Base-by-base conservation (phyloP, 1,140 invertebrate genomes). In the Saxidomus purpurata region DNA sequence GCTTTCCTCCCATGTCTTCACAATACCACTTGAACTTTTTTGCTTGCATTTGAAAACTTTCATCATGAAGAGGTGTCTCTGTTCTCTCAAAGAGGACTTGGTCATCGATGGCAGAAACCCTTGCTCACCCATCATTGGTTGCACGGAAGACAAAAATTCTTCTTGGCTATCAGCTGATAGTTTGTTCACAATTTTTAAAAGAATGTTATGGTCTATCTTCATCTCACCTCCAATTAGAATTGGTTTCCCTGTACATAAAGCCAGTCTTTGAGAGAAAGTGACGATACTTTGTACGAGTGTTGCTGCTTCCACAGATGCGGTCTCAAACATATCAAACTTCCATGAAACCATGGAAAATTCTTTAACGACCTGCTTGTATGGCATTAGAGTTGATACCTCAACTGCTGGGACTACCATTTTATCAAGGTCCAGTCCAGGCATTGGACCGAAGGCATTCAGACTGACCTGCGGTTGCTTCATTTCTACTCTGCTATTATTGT, bases 211-310 rank as follows among this genome's bases (percentile, higher is more conserved):
- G 11, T 71, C 82, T 19, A 84, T 84, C 11, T 40, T 67, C 61
- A 84, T 43, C 31, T 84, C 82, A 31, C 82, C 82, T 67, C 82
- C 82, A n/a, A 84, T 71, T 25, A 84, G 36, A n/a, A 84, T 38
- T 8, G 82, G 82, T 47, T 84, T 84, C 17, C 63, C 38, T 47
- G 82, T 69, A 15, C 38, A 47, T 9, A 67, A 19, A 43, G 61
- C 82, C 6, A 84, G 63, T 31, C 82, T 43, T 40, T 84, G 82
- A 17, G 82, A 67, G 49, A 84, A 84, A 3, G 63, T 69, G 11
- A 84, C 43, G 8, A 84, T 49, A 31, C 82, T 84, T 47, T 84
- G 63, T 11, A 47, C 43, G 28, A 84, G 67, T 17, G 38, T 84
- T 28, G 28, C 40, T 1, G 22, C 74, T 11, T 49, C 0, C 1